Conservation (phyloP, 1,140 invertebrate species). For the Dolichoris vasculosae region DNA sequence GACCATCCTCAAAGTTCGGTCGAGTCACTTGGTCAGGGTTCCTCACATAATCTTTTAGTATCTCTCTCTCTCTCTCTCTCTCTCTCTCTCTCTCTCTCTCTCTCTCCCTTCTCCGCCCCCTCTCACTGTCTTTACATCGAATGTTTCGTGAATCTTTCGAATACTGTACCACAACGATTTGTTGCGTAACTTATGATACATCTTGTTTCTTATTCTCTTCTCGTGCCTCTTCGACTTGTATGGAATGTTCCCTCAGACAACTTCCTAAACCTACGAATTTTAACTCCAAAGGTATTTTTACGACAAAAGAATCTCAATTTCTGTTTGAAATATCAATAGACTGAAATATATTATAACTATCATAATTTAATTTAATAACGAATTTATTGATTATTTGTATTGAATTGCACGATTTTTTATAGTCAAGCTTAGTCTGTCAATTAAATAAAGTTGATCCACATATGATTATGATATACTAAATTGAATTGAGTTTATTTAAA, state of each 20-base stretch:
- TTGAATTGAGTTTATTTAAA: too few relatives aligned
- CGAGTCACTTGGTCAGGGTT: conserved; percentile 66
- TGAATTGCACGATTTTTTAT: too few relatives aligned
- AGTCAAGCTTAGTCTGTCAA: too few relatives aligned
- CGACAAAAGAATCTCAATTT: conserved; percentile 37
- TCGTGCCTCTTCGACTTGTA: conserved; percentile 32
- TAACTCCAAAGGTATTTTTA: conserved; percentile 30
- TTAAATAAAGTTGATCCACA: too few relatives aligned
- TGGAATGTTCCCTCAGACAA: conserved; percentile 29
- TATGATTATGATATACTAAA: too few relatives aligned
- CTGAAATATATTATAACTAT: not conserved
- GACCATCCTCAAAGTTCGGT: not conserved
- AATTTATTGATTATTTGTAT: not conserved
- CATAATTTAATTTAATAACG: not conserved
- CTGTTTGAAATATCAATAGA: not conserved
- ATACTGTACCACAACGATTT: conserved; percentile 16
- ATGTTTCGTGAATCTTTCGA: conserved; percentile 48
- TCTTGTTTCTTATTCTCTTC: conserved; percentile 28
- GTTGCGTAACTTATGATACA: conserved; percentile 50
- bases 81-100: conserved; percentile 8
- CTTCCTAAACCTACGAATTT: conserved; percentile 47
- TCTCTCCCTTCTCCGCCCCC: not conserved
- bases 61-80: not conserved
- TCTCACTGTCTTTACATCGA: conserved; percentile 17
- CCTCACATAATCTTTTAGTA: too few relatives aligned